Evolutionary conservation across 2,888 invertebrate genomes (phyloP).

Genomic region (Exephanes ischioxanthus): DNA sequence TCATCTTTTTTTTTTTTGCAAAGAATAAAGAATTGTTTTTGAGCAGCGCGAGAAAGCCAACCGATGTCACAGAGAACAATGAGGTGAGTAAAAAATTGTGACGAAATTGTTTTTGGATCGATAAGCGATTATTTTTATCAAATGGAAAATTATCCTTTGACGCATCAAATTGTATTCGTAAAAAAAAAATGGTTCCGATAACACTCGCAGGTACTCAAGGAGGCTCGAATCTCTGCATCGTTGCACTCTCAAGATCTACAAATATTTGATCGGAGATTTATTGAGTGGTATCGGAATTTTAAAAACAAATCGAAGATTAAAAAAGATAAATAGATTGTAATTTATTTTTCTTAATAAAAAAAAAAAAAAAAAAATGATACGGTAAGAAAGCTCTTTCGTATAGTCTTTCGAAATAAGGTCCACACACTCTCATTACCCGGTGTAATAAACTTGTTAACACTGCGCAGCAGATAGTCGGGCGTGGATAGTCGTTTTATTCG

Average conservation of each 20-base stretch:
- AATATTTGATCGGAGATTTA: not conserved
- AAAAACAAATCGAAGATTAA: not conserved
- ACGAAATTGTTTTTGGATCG: not conserved
- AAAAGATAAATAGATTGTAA: too few species aligned
- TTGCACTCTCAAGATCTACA: slow-evolving; percentile 42
- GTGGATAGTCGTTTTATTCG: slow-evolving; percentile 48
- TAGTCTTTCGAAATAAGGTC: slow-evolving; percentile 54
- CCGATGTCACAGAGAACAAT: not conserved
- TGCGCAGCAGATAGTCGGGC: slow-evolving; percentile 58
- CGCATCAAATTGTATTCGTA: not conserved
- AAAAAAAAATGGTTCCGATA: slow-evolving; percentile 5
- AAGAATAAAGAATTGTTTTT: too few species aligned
- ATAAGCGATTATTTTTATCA: not conserved
- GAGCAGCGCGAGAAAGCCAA: not conserved
- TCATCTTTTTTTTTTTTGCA: not conserved
- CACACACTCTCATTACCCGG: slow-evolving; percentile 31
- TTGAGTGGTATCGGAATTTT: not conserved
- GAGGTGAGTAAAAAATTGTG: slow-evolving; percentile 6
- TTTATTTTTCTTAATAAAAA: too few species aligned
- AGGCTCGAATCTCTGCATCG: slow-evolving; percentile 35
- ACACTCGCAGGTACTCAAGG: not conserved
- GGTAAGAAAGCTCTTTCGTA: slow-evolving; percentile 13
- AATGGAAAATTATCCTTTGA: not conserved
- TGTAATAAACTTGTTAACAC: slow-evolving; percentile 75
- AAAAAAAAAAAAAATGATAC: not conserved